phyloP scores from a whole-genome alignment of 2,797 vertebrate species.

The Pangasius djambal region DNA sequence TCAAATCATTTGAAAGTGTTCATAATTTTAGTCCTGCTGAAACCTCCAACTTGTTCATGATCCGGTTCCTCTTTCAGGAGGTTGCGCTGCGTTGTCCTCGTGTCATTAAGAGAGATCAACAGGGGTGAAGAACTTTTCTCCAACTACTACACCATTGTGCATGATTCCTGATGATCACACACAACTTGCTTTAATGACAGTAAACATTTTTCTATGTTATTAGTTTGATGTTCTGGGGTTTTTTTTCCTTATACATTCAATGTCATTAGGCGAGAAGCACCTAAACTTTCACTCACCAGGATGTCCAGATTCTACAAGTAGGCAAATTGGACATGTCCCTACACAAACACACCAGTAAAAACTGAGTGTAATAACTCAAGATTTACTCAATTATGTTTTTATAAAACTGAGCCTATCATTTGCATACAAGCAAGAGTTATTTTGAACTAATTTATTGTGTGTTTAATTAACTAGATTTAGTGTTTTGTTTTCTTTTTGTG shows the following conservation, averaged over 20 bases:
- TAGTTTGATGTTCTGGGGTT: neutral
- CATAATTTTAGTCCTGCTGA: neutral
- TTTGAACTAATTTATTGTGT: neutral
- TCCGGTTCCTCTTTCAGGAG: slow-evolving; percentile 68
- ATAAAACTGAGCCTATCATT: neutral
- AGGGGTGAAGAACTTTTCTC: slow-evolving; percentile 92
- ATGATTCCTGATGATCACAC: slow-evolving; percentile 57
- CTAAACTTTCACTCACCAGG: neutral
- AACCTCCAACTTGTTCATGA: neutral
- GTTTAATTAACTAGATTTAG: neutral
- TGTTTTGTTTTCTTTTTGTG: no score
- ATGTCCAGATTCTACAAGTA: neutral
- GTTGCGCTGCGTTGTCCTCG: slow-evolving; percentile 86
- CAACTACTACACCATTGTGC: slow-evolving; percentile 92
- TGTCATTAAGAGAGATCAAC: slow-evolving; percentile 84
- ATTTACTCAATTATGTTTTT: neutral
- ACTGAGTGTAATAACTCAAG: neutral
- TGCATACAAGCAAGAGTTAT: neutral
- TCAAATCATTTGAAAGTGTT: neutral
- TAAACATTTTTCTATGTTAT: neutral
- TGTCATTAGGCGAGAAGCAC: neutral
- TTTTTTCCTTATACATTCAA: neutral
- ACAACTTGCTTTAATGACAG: neutral
- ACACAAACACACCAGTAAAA: no score
- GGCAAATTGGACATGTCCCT: neutral